A percentile compares a stretch with the other conserved stretches of the same genome.
These are phyloP conservation scores for Drosophila sulfurigaster DNA, from an alignment of 1,140 invertebrate species.

Conservation along the genomic window DNA sequence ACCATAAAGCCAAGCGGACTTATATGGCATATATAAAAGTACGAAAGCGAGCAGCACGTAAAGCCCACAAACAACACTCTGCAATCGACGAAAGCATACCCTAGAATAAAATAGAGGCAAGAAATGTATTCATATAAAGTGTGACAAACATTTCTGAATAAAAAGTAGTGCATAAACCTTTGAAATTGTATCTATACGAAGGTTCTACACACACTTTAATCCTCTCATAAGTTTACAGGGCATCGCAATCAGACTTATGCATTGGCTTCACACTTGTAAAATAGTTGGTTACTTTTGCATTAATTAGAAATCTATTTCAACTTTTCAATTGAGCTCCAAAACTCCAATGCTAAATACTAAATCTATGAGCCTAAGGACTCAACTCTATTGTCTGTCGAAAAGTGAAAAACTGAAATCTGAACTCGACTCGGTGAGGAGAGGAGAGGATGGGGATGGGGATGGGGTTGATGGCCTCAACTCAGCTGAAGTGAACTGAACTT, in stretches of 20 bases:
- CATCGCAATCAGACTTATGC: slow-evolving; percentile 28
- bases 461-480: slow-evolving; percentile 1
- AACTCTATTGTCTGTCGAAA: slow-evolving; percentile 34
- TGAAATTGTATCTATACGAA: too few relatives aligned
- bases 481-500: slow-evolving; percentile 53
- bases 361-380: slow-evolving; percentile 24
- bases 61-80: slow-evolving; percentile 3
- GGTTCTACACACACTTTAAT: too few relatives aligned
- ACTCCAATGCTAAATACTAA: slow-evolving; percentile 44
- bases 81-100: not conserved
- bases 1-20: slow-evolving; percentile 61
- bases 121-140: too few relatives aligned
- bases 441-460: too few relatives aligned
- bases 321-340: slow-evolving; percentile 37
- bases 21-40: slow-evolving; percentile 27
- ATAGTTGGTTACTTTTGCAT: slow-evolving; percentile 53
- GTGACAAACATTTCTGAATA: too few relatives aligned
- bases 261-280: slow-evolving; percentile 6
- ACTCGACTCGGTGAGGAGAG: not conserved
- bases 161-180: too few relatives aligned
- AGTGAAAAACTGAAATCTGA: slow-evolving; percentile 5
- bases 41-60: not conserved
- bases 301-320: slow-evolving; percentile 76
- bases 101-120: not conserved
- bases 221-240: not conserved